Percentiles rank a stretch among this genome's conserved stretches.
These are phyloP conservation scores for Thereva nobilitata DNA, from an alignment of 2,888 invertebrate genomes.

Conservation along the genomic window DNA sequence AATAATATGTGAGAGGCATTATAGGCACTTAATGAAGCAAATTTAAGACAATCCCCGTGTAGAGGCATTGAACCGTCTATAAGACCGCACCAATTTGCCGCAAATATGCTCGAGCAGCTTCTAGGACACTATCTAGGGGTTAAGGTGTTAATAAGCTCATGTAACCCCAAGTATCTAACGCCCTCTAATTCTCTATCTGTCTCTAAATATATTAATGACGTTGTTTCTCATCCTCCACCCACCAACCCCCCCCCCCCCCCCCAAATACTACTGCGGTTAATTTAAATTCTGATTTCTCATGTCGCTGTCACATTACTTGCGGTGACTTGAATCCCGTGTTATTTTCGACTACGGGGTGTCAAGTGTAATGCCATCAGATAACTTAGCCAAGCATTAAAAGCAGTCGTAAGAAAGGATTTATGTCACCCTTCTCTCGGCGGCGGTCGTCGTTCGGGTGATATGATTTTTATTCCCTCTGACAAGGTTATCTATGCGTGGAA, in stretches of 20 bases:
- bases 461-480: slow-evolving; percentile 25
- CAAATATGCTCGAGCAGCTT: neutral
- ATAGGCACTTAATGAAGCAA: slow-evolving; percentile 38
- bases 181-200: neutral
- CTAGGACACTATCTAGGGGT: neutral
- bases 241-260: too few species aligned
- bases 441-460: slow-evolving; percentile 1
- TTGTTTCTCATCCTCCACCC: neutral
- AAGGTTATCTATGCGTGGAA: slow-evolving; percentile 17
- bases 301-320: slow-evolving; percentile 22
- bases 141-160: neutral
- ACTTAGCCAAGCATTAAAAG: slow-evolving; percentile 10
- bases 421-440: slow-evolving; percentile 4
- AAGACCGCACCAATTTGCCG: neutral
- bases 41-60: slow-evolving; percentile 39
- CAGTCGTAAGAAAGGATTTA: slow-evolving; percentile 25
- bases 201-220: too few species aligned
- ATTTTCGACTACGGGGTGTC: slow-evolving; percentile 19
- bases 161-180: neutral
- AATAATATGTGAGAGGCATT: neutral
- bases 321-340: slow-evolving; percentile 8
- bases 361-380: slow-evolving; percentile 34
- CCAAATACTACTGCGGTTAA: slow-evolving; percentile 8
- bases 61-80: neutral
- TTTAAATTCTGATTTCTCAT: slow-evolving; percentile 35